Percentiles rank a stretch among this genome's conserved stretches.
phyloP scores from a whole-genome alignment of 2,113 vertebrate species.

The Otocyon megalotis region DNA sequence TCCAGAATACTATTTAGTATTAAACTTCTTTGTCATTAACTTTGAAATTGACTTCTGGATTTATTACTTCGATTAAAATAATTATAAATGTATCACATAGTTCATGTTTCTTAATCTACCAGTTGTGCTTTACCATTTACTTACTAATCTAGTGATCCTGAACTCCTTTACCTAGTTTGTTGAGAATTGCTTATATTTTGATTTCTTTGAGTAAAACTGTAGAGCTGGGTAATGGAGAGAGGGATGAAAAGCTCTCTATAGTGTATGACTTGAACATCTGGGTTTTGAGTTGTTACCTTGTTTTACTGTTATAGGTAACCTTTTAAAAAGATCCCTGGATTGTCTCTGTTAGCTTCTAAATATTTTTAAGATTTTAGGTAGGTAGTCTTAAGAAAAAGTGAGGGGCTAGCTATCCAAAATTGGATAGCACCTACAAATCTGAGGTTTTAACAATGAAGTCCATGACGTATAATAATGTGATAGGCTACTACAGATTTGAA shows the following conservation, averaged over 20 bases:
- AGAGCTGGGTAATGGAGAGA: not conserved
- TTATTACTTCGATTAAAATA: conserved; percentile 41
- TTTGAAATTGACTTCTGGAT: not conserved
- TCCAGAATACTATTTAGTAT: not conserved
- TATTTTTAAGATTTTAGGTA: conserved; percentile 35
- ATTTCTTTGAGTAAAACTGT: not conserved
- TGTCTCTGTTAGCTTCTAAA: not conserved
- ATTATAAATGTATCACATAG: not conserved
- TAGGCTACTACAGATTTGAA: not conserved
- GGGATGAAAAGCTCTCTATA: not conserved
- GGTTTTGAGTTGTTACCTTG: not conserved
- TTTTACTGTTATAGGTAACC: not conserved
- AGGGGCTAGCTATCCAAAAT: not conserved
- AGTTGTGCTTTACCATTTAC: not conserved
- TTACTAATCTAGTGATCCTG: not conserved
- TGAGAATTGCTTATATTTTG: conserved; percentile 34
- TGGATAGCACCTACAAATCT: not conserved
- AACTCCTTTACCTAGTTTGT: not conserved
- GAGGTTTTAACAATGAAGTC: not conserved
- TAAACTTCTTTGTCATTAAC: not conserved
- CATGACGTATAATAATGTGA: not conserved
- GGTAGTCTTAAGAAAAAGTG: not conserved
- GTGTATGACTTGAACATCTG: not conserved
- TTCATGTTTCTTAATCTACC: not conserved
- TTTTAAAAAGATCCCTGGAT: not conserved